These are phyloP conservation scores for Yponomeuta cagnagella DNA, from an alignment of 2,888 invertebrate genomes.

Conservation along the genomic window DNA sequence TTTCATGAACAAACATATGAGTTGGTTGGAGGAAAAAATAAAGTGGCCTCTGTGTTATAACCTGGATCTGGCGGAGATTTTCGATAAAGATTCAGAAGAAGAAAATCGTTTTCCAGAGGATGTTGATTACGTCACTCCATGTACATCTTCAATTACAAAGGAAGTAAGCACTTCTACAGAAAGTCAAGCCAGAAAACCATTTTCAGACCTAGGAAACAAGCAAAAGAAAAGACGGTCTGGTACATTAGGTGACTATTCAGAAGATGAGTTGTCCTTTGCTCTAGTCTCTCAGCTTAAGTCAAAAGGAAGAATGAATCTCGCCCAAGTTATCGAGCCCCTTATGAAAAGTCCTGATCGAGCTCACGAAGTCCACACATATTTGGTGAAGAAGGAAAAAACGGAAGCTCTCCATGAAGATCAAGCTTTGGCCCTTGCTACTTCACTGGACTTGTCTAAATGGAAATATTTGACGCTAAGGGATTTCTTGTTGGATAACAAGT, in stretches of 20 bases:
- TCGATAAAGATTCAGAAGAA: no score
- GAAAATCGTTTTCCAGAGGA: no score
- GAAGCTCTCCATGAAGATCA: no score
- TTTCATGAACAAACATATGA: slow-evolving; percentile 6
- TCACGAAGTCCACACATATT: no score
- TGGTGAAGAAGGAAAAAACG: no score
- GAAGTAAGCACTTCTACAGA: no score
- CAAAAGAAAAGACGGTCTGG: slow-evolving; percentile 9
- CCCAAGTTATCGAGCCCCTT: not conserved
- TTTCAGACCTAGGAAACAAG: slow-evolving; percentile 2
- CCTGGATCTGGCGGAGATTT: no score
- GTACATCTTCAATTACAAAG: no score
- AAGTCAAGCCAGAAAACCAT: not conserved
- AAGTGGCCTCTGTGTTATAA: slow-evolving; percentile 3
- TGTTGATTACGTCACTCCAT: no score
- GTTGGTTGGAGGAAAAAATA: not conserved
- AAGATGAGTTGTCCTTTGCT: slow-evolving; percentile 6
- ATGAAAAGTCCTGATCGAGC: no score
- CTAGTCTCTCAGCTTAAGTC: not conserved
- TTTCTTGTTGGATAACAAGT: not conserved
- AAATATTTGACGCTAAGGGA: not conserved
- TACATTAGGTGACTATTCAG: not conserved
- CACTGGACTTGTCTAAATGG: slow-evolving; percentile 7
- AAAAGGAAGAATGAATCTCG: not conserved
- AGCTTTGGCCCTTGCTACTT: not conserved